These are phyloP conservation scores for Paraescarpia echinospica DNA, from an alignment of 1,140 invertebrate species.

Conservation along the genomic window DNA sequence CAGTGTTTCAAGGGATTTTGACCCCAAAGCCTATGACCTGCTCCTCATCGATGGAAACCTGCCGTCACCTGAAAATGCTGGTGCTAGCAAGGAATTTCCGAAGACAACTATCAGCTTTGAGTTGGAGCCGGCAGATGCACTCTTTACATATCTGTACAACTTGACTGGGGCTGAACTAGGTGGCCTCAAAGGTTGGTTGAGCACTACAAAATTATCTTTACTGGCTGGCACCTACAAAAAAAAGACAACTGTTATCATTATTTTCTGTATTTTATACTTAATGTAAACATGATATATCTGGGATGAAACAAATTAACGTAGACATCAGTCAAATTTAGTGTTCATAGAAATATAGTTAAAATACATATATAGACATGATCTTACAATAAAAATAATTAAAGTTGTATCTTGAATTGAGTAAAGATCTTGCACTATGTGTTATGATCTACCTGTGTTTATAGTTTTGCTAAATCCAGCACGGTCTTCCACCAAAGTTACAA, in stretches of 20 bases:
- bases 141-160: slow-evolving; percentile 3
- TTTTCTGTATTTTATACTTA: too few species aligned
- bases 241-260: too few species aligned
- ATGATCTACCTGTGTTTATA: not conserved
- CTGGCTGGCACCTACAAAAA: too few species aligned
- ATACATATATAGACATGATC: too few species aligned
- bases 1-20: slow-evolving; percentile 12
- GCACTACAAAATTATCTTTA: not conserved
- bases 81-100: not conserved
- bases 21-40: slow-evolving; percentile 1
- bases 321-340: too few species aligned
- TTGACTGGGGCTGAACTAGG: slow-evolving; percentile 8
- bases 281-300: too few species aligned
- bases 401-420: not conserved
- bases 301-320: too few species aligned
- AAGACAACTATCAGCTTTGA: slow-evolving; percentile 10
- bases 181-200: slow-evolving; percentile 13
- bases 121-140: slow-evolving; percentile 5
- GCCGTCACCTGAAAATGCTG: not conserved
- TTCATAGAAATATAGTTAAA: too few species aligned
- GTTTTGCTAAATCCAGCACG: not conserved
- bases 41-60: not conserved
- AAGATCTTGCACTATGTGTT: not conserved
- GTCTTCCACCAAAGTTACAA: not conserved
- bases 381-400: too few species aligned